These are phyloP conservation scores for Corythoichthys intestinalis DNA, from an alignment of 2,113 vertebrate species.

Conservation along the genomic window DNA sequence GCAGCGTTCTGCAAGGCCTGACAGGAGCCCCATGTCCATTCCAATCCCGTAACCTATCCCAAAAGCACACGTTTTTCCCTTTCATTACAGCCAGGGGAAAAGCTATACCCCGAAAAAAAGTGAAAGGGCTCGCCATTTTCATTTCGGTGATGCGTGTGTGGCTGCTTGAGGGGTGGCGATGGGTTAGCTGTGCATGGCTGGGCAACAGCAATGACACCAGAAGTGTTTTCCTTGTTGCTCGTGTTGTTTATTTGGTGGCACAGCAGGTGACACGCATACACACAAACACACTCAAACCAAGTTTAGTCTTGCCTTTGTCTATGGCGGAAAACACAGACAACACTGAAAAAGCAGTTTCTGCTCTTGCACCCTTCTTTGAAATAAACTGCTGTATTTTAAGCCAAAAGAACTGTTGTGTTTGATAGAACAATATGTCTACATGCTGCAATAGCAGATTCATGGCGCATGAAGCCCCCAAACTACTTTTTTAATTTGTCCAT, in stretches of 20 bases:
- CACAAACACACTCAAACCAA: neutral
- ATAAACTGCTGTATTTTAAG: too few relatives aligned
- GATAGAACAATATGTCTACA: too few relatives aligned
- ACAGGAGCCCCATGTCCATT: slow-evolving; percentile 67
- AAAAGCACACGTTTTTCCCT: slow-evolving; percentile 73
- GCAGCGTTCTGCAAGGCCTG: slow-evolving; percentile 63
- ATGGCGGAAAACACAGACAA: too few relatives aligned
- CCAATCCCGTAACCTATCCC: slow-evolving; percentile 72
- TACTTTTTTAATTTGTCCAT: too few relatives aligned
- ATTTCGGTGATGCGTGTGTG: slow-evolving; percentile 54
- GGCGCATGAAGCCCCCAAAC: too few relatives aligned
- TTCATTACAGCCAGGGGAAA: slow-evolving; percentile 68
- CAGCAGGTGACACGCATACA: slow-evolving; percentile 55
- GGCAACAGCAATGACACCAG: slow-evolving; percentile 55
- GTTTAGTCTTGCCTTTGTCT: neutral
- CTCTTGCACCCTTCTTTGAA: too few relatives aligned
- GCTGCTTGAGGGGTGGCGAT: slow-evolving; percentile 47
- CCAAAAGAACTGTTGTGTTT: too few relatives aligned
- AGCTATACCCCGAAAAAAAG: slow-evolving; percentile 45
- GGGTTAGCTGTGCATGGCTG: slow-evolving; percentile 57
- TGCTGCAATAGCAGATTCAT: too few relatives aligned
- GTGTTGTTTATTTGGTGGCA: slow-evolving; percentile 67
- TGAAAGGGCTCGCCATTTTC: slow-evolving; percentile 49
- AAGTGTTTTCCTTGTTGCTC: slow-evolving; percentile 61
- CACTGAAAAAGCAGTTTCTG: too few relatives aligned